Evolutionary conservation across 1,140 invertebrate genomes (phyloP).

Genomic region (Ptiloglossa arizonensis): DNA sequence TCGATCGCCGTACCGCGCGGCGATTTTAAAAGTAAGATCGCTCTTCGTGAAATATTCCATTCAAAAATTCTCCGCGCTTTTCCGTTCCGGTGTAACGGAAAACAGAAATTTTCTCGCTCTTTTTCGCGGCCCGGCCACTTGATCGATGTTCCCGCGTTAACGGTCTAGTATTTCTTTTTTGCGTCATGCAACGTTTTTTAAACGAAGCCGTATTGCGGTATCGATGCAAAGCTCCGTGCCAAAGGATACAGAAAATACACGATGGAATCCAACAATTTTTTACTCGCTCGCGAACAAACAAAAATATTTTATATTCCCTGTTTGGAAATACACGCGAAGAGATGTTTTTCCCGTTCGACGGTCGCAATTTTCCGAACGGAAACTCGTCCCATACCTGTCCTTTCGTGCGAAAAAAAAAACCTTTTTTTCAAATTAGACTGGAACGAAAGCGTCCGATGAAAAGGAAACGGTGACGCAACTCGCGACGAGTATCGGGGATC

Average conservation of each 20-base stretch:
- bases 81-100: background rate
- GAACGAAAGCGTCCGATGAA: background rate
- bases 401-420: too few relatives aligned
- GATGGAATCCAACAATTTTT: background rate
- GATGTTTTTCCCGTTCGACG: background rate
- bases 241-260: slow-evolving; percentile 5
- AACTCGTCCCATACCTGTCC: too few relatives aligned
- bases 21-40: background rate
- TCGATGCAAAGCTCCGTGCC: background rate
- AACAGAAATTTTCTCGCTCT: background rate
- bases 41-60: background rate
- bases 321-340: background rate
- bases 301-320: background rate
- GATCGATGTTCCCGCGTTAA: slow-evolving; percentile 3
- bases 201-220: slow-evolving; percentile 9
- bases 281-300: background rate
- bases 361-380: background rate
- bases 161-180: background rate
- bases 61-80: too few relatives aligned
- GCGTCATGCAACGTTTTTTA: background rate
- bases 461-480: background rate
- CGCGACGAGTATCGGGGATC: background rate
- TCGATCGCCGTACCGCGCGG: too few relatives aligned
- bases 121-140: background rate
- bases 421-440: too few relatives aligned